Evolutionary conservation across 2,888 invertebrate genomes (phyloP).

Genomic region (Rhyacophila evoluta): DNA sequence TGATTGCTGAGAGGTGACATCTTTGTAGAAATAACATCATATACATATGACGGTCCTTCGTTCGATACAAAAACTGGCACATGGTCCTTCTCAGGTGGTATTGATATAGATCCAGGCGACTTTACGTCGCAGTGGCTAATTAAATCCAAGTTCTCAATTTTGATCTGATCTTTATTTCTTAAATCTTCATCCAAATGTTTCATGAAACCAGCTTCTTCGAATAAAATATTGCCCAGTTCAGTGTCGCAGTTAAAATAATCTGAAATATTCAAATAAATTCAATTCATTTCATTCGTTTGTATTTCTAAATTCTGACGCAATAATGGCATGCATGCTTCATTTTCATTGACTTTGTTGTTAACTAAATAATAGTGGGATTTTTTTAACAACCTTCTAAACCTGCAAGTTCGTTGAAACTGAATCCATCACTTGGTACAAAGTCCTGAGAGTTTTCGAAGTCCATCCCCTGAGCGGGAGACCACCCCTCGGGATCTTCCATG

Average conservation of each 20-base stretch:
- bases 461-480: conserved; percentile 59
- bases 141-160: neutral
- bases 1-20: conserved; percentile 28
- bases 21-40: conserved; percentile 28
- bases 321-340: conserved; percentile 12
- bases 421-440: conserved; percentile 69
- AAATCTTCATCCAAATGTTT: conserved; percentile 67
- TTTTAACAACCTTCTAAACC: conserved; percentile 75
- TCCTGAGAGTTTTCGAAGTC: conserved; percentile 58
- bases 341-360: too few species aligned
- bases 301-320: conserved; percentile 41
- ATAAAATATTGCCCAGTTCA: conserved; percentile 27
- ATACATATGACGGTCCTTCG: conserved; percentile 1
- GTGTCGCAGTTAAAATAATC: conserved; percentile 76
- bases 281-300: too few species aligned
- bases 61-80: neutral
- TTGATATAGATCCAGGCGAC: conserved; percentile 3
- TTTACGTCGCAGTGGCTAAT: neutral
- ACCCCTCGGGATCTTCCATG: conserved; percentile 53
- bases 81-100: neutral
- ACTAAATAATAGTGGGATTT: too few species aligned
- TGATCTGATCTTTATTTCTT: neutral
- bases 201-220: conserved; percentile 70
- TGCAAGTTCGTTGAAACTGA: conserved; percentile 76
- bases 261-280: conserved; percentile 59